A percentile compares a stretch with the other conserved stretches of the same genome.
phyloP scores from a whole-genome alignment of 1,140 invertebrate genomes.

The Solen grandis region DNA sequence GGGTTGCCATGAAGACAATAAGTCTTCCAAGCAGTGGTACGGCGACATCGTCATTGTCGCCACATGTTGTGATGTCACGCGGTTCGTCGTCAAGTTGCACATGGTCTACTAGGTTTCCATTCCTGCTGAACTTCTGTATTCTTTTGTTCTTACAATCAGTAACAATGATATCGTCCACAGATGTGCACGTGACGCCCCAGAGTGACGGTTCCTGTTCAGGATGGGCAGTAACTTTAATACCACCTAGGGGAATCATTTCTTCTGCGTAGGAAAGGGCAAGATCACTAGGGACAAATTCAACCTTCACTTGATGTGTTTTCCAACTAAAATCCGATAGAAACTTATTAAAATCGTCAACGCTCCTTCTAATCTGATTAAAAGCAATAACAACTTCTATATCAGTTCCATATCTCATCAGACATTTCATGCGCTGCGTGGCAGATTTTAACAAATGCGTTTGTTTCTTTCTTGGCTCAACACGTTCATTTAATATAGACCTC shows the following conservation, averaged over 20 bases:
- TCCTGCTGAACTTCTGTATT: constrained; percentile 74
- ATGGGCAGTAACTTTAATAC: constrained; percentile 65
- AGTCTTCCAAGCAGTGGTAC: constrained; percentile 71
- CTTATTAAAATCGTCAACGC: constrained; percentile 65
- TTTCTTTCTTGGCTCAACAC: constrained; percentile 59
- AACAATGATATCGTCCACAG: constrained; percentile 73
- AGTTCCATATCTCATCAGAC: constrained; percentile 70
- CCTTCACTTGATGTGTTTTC: constrained; percentile 59
- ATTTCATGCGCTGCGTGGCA: constrained; percentile 67
- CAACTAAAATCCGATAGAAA: constrained; percentile 56
- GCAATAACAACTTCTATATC: constrained; percentile 72
- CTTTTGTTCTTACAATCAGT: constrained; percentile 72
- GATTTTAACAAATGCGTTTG: constrained; percentile 60
- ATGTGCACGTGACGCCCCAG: constrained; percentile 73
- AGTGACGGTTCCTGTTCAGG: constrained; percentile 66
- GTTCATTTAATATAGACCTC: constrained; percentile 42
- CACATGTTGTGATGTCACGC: constrained; percentile 71
- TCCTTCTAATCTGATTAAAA: constrained; percentile 63
- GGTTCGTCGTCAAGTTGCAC: constrained; percentile 74
- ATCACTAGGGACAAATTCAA: constrained; percentile 67
- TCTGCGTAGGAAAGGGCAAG: constrained; percentile 60
- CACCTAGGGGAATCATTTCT: constrained; percentile 67
- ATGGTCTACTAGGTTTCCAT: constrained; percentile 73
- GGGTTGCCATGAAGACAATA: constrained; percentile 67
- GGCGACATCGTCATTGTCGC: constrained; percentile 67